Percentiles rank a stretch among this genome's conserved stretches.
These are phyloP conservation scores for Zoroaster sp. DNA, from an alignment of 53 echinoderm and acorn worm genomes.

Conservation along the genomic window DNA sequence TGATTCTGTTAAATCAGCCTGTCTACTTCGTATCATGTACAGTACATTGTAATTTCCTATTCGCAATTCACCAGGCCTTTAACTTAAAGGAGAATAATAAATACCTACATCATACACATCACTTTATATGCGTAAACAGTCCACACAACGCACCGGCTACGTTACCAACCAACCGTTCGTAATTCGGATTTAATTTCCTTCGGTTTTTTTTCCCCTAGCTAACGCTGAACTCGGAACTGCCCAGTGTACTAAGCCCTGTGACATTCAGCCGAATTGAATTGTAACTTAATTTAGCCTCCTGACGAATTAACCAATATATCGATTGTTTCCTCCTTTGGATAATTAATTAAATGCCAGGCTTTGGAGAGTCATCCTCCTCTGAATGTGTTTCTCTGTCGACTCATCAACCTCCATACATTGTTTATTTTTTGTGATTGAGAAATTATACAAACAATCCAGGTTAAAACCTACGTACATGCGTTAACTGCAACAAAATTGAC, in stretches of 20 bases:
- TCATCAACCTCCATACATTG: too few species aligned
- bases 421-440: too few species aligned
- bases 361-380: not conserved
- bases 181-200: slow-evolving; percentile 32
- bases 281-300: slow-evolving; percentile 46
- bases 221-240: not conserved
- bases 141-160: not conserved
- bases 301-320: slow-evolving; percentile 31
- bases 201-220: not conserved
- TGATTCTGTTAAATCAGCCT: not conserved
- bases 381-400: not conserved
- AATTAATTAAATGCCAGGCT: slow-evolving; percentile 39
- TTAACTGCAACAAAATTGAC: too few species aligned
- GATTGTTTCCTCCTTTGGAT: not conserved
- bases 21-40: not conserved
- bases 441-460: too few species aligned
- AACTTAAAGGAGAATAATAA: not conserved
- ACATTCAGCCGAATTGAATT: slow-evolving; percentile 16
- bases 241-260: slow-evolving; percentile 12
- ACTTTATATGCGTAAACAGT: not conserved
- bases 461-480: too few species aligned
- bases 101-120: not conserved
- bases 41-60: not conserved
- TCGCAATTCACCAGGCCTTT: not conserved
- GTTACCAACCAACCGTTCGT: slow-evolving; percentile 5